Evolutionary conservation across 2,797 vertebrate genomes (phyloP).

Genomic region (Cyclura pinguis): DNA sequence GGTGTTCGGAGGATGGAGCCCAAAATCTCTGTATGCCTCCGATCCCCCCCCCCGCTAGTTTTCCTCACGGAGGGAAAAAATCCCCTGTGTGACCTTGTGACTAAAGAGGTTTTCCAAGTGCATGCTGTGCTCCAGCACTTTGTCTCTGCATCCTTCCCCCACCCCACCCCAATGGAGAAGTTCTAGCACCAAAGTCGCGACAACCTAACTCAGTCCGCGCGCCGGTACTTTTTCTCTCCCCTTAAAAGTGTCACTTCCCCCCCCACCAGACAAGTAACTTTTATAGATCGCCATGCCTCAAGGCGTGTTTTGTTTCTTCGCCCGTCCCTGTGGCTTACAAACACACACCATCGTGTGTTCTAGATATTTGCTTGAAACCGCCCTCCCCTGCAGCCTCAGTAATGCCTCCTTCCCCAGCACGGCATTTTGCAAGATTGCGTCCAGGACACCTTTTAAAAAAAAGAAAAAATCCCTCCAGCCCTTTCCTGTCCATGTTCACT

Average conservation of each 20-base stretch:
- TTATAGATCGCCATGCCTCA: not conserved
- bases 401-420: not conserved
- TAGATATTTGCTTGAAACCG: constrained; percentile 32
- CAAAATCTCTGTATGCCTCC: too few relatives aligned
- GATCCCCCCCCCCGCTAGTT: too few relatives aligned
- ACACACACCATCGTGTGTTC: constrained; percentile 57
- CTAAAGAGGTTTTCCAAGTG: not conserved
- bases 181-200: too few relatives aligned
- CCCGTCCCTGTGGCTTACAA: constrained; percentile 11
- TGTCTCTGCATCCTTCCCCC: too few relatives aligned
- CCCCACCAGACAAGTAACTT: not conserved
- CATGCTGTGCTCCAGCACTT: not conserved
- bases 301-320: not conserved
- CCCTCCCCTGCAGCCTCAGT: constrained; percentile 13
- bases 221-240: not conserved
- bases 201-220: not conserved
- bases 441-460: not conserved
- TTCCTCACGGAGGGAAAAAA: too few relatives aligned
- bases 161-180: not conserved
- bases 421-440: not conserved
- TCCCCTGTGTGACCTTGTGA: rapidly evolving
- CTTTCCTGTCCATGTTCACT: not conserved
- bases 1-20: not conserved
- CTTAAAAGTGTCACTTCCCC: not conserved
- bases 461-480: constrained; percentile 28